phyloP scores from a whole-genome alignment of 2,888 invertebrate genomes.

The Fragum fragum region DNA sequence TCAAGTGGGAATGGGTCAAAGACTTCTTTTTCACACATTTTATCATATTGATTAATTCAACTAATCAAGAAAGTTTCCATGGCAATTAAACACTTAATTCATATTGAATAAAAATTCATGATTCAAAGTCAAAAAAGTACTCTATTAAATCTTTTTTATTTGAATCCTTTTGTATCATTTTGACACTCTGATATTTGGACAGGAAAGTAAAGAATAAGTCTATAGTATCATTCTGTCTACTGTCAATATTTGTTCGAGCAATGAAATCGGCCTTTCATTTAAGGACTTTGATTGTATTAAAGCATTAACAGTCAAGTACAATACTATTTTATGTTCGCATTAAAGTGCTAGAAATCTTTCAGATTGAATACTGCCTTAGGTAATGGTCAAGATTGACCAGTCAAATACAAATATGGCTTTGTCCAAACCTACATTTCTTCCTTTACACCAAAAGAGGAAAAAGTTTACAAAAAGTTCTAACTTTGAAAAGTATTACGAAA shows the following conservation, averaged over 20 bases:
- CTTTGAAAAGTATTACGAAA: too few relatives aligned
- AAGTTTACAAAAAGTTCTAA: too few relatives aligned
- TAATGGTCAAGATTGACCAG: slow-evolving; percentile 23
- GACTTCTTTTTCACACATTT: too few relatives aligned
- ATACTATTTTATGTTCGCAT: slow-evolving; percentile 30
- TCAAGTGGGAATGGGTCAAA: too few relatives aligned
- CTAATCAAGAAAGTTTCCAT: too few relatives aligned
- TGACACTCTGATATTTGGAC: neutral
- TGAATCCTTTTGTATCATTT: neutral
- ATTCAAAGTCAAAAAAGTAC: too few relatives aligned
- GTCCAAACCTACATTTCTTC: neutral
- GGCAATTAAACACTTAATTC: too few relatives aligned
- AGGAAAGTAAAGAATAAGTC: slow-evolving; percentile 19
- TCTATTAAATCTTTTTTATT: neutral
- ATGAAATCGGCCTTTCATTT: slow-evolving; percentile 17
- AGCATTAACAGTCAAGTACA: slow-evolving; percentile 31
- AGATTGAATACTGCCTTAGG: slow-evolving; percentile 23
- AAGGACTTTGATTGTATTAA: slow-evolving; percentile 23
- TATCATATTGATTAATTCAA: too few relatives aligned
- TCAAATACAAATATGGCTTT: slow-evolving; percentile 14
- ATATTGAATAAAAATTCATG: too few relatives aligned
- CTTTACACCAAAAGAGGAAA: neutral
- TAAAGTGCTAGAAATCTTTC: slow-evolving; percentile 19
- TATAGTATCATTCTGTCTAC: slow-evolving; percentile 12
- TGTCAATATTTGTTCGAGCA: slow-evolving; percentile 19